Conservation (phyloP, 2,888 invertebrate species). For the Onchidella celtica region DNA sequence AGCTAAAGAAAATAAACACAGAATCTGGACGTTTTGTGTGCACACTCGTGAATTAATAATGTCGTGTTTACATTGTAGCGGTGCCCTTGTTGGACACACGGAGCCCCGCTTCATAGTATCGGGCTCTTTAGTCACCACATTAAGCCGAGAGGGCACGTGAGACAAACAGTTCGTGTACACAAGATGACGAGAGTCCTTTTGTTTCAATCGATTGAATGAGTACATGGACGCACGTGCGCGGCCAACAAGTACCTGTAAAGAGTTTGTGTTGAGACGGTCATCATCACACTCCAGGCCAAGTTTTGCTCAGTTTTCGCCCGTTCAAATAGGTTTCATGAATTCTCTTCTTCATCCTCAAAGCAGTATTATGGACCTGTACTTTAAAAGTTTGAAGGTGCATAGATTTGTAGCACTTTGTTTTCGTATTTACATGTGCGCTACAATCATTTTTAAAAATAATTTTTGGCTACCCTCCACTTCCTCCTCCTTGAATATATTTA, state of each 20-base stretch:
- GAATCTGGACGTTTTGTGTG: not conserved
- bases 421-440: no score
- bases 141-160: not conserved
- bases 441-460: no score
- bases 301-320: no score
- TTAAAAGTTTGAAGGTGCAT: no score
- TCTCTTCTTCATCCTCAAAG: no score
- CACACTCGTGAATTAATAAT: constrained; percentile 46
- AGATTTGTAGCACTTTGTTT: no score
- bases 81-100: not conserved
- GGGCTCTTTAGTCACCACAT: constrained; percentile 1
- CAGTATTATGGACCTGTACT: no score
- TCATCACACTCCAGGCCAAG: no score
- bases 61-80: constrained; percentile 30
- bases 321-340: no score
- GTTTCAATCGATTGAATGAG: constrained; percentile 39
- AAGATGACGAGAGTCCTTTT: constrained; percentile 22
- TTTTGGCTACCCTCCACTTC: no score
- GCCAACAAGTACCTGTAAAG: constrained; percentile 17
- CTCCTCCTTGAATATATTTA: no score
- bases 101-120: constrained; percentile 11
- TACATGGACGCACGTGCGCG: constrained; percentile 26
- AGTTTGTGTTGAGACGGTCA: constrained; percentile 18
- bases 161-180: constrained; percentile 18
- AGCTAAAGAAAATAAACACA: not conserved